A percentile compares a stretch with the other conserved stretches of the same genome.
phyloP scores from a whole-genome alignment of 2,888 invertebrate species.

The Acleris sparsana region DNA sequence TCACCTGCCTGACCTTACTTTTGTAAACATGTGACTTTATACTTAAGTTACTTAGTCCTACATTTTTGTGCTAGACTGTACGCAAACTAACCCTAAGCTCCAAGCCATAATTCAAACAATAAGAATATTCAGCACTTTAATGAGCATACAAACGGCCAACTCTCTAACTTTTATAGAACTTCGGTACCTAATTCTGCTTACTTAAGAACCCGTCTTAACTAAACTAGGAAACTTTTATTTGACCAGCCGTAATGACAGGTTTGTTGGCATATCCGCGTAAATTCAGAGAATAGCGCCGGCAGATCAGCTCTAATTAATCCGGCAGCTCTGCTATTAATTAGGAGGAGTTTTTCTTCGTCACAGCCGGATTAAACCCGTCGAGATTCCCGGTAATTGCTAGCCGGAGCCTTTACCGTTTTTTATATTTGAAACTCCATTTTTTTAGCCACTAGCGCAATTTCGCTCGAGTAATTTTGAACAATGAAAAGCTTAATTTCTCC shows the following conservation, averaged over 20 bases:
- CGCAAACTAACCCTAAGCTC: no score
- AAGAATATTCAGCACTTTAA: no score
- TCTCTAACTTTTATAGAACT: conserved; percentile 12
- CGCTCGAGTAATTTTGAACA: background rate
- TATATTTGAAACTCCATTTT: conserved; percentile 42
- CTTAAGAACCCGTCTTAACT: conserved; percentile 3
- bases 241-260: conserved; percentile 25
- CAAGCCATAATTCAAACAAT: no score
- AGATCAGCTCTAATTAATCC: conserved; percentile 73
- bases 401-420: conserved; percentile 42
- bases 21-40: no score
- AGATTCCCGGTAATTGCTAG: conserved; percentile 60
- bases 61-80: no score
- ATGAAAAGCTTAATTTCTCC: no score
- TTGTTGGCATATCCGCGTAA: conserved; percentile 38
- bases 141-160: background rate
- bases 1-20: no score
- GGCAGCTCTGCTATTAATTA: conserved; percentile 76
- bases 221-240: conserved; percentile 14
- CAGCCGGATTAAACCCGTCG: conserved; percentile 60
- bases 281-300: conserved; percentile 52
- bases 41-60: no score
- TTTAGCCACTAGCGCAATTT: conserved; percentile 9
- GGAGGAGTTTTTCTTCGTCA: conserved; percentile 70
- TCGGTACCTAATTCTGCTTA: conserved; percentile 11